A percentile compares a stretch with the other conserved stretches of the same genome.
These are phyloP conservation scores for Zaprionus nigranus DNA, from an alignment of 1,140 invertebrate species.

Conservation along the genomic window DNA sequence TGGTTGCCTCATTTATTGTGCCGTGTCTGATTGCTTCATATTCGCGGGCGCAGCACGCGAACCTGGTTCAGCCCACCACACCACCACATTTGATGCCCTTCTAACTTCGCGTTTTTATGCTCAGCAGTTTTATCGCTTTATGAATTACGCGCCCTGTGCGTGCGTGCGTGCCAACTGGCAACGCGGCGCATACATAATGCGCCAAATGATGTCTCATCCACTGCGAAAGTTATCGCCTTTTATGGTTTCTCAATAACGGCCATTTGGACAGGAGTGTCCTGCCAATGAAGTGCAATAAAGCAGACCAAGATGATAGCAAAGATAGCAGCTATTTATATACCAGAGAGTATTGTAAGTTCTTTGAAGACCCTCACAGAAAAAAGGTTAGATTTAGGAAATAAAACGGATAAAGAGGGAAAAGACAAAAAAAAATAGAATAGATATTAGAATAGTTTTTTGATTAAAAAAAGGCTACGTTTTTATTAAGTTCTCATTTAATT, in stretches of 20 bases:
- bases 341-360: not conserved
- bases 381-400: too few species aligned
- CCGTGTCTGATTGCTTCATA: slow-evolving; percentile 73
- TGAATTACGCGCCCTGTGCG: slow-evolving; percentile 67
- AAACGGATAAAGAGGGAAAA: too few species aligned
- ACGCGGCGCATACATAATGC: slow-evolving; percentile 67
- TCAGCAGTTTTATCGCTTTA: slow-evolving; percentile 74
- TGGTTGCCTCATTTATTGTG: slow-evolving; percentile 33
- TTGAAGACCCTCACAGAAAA: too few species aligned
- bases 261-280: slow-evolving; percentile 43
- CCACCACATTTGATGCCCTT: slow-evolving; percentile 58
- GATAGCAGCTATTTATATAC: not conserved
- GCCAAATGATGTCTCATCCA: slow-evolving; percentile 12
- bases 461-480: too few species aligned
- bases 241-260: slow-evolving; percentile 65
- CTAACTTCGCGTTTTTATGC: slow-evolving; percentile 65
- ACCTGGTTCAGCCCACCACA: slow-evolving; percentile 27
- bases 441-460: too few species aligned
- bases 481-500: too few species aligned
- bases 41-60: slow-evolving; percentile 10
- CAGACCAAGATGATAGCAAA: slow-evolving; percentile 40
- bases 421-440: too few species aligned
- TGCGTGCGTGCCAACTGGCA: slow-evolving; percentile 57
- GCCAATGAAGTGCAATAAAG: slow-evolving; percentile 74
- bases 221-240: slow-evolving; percentile 45